These are phyloP conservation scores for Melipona bicolor DNA, from an alignment of 2,888 invertebrate genomes.

Conservation along the genomic window DNA sequence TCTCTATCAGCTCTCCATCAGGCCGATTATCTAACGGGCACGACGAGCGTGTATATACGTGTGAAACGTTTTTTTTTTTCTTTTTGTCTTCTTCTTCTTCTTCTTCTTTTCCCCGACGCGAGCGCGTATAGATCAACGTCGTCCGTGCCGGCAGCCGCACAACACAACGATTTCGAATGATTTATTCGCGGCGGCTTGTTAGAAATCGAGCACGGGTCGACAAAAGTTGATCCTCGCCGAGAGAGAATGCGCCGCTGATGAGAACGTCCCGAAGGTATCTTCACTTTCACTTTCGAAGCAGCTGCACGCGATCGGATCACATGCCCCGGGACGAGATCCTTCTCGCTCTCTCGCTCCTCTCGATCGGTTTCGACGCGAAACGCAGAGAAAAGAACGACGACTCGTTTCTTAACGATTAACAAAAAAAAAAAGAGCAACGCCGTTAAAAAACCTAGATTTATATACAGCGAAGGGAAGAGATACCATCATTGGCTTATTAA, in stretches of 20 bases:
- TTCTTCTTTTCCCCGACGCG: not conserved
- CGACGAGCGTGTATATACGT: slow-evolving; percentile 8
- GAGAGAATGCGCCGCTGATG: slow-evolving; percentile 61
- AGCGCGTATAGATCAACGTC: slow-evolving; percentile 60
- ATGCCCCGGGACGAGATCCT: slow-evolving; percentile 56
- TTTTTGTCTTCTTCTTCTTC: not conserved
- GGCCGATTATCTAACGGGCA: slow-evolving; percentile 51
- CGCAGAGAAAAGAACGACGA: not conserved
- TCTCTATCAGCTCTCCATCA: slow-evolving; percentile 47
- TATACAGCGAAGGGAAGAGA: too few relatives aligned
- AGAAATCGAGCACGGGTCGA: slow-evolving; percentile 68
- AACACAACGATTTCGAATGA: slow-evolving; percentile 55
- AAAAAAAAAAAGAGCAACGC: too few relatives aligned
- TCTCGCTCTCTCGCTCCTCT: slow-evolving; percentile 13
- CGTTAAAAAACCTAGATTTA: too few relatives aligned
- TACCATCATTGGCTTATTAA: not conserved
- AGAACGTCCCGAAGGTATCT: slow-evolving; percentile 71
- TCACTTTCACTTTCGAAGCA: slow-evolving; percentile 72
- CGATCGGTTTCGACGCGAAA: slow-evolving; percentile 14
- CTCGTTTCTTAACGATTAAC: too few relatives aligned
- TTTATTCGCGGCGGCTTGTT: slow-evolving; percentile 63
- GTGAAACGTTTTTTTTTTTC: slow-evolving; percentile 18
- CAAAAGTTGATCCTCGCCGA: slow-evolving; percentile 67
- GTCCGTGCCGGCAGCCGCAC: slow-evolving; percentile 11
- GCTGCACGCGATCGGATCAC: slow-evolving; percentile 62